Evolutionary conservation across 2,797 vertebrate species (phyloP).

Genomic region (Orientallactaga sibirica): DNA sequence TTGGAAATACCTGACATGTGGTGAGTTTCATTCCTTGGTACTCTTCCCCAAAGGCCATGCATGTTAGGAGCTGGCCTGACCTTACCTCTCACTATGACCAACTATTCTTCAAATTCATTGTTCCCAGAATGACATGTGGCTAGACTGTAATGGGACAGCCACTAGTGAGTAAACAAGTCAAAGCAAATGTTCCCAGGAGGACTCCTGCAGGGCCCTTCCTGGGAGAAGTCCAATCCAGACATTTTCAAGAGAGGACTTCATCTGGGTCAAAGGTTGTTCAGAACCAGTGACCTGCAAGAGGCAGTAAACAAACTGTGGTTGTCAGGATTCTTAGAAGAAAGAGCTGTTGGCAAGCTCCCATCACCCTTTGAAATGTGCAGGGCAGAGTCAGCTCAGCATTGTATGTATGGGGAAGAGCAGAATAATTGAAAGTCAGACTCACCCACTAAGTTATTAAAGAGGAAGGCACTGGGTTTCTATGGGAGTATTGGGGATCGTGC

Average conservation of each 20-base stretch:
- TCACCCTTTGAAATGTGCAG: neutral
- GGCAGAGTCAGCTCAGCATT: neutral
- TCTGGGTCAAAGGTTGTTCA: neutral
- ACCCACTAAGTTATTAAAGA: neutral
- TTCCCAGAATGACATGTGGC: neutral
- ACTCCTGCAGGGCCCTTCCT: neutral
- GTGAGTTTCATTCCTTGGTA: neutral
- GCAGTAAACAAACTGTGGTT: neutral
- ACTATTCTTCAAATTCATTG: neutral
- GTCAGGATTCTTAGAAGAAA: neutral
- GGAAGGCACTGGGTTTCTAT: neutral
- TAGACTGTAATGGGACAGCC: constrained; percentile 14
- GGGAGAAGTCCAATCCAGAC: neutral
- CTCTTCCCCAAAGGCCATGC: neutral
- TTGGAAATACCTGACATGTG: neutral
- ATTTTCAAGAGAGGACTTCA: neutral
- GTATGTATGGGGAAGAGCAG: neutral
- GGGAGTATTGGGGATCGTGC: too few relatives aligned
- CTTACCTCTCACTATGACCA: constrained; percentile 30
- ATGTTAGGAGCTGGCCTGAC: neutral
- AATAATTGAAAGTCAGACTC: neutral
- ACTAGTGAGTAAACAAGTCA: neutral
- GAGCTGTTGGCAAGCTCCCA: neutral
- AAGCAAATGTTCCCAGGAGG: constrained; percentile 16
- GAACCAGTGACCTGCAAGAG: neutral